Percentiles rank a stretch among this genome's conserved stretches.
Evolutionary conservation across 1,140 invertebrate genomes (phyloP).

Genomic region (Choristoneura fumiferana): DNA sequence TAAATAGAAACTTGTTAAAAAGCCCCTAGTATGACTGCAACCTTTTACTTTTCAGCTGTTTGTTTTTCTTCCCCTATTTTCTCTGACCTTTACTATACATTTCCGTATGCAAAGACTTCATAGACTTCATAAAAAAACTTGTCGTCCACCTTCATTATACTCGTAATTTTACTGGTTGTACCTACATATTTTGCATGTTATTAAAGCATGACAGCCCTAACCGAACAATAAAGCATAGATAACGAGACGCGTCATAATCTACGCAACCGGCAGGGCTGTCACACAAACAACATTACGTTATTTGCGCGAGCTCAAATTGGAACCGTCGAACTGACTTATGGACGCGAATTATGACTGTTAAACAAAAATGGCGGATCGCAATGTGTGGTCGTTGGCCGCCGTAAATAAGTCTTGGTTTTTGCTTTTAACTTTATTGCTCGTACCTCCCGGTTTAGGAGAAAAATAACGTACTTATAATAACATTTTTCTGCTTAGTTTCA

Average conservation of each 20-base stretch:
- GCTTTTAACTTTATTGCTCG: background rate
- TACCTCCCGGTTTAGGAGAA: background rate
- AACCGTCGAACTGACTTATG: constrained; percentile 13
- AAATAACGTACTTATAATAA: background rate
- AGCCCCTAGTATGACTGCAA: too few species aligned
- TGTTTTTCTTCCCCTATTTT: too few species aligned
- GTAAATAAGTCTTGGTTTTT: background rate
- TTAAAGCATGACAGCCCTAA: constrained; percentile 11
- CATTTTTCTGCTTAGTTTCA: too few species aligned
- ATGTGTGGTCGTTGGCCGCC: constrained; percentile 4
- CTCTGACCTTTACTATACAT: too few species aligned
- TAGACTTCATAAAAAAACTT: too few species aligned
- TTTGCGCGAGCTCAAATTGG: constrained; percentile 15
- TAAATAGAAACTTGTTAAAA: too few species aligned
- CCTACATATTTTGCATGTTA: too few species aligned
- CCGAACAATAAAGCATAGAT: constrained; percentile 44
- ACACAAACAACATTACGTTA: constrained; percentile 52
- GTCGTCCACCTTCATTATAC: too few species aligned
- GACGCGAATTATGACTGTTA: constrained; percentile 1
- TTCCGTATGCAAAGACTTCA: too few species aligned
- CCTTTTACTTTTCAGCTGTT: too few species aligned
- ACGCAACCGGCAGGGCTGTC: constrained; percentile 40
- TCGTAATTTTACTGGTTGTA: too few species aligned
- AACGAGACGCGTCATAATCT: constrained; percentile 57
- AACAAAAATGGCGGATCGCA: background rate